Percentiles rank a stretch among this genome's conserved stretches.
These are phyloP conservation scores for Bursaphelenchus mucronatus DNA, from an alignment of 1,140 invertebrate species.

Conservation along the genomic window DNA sequence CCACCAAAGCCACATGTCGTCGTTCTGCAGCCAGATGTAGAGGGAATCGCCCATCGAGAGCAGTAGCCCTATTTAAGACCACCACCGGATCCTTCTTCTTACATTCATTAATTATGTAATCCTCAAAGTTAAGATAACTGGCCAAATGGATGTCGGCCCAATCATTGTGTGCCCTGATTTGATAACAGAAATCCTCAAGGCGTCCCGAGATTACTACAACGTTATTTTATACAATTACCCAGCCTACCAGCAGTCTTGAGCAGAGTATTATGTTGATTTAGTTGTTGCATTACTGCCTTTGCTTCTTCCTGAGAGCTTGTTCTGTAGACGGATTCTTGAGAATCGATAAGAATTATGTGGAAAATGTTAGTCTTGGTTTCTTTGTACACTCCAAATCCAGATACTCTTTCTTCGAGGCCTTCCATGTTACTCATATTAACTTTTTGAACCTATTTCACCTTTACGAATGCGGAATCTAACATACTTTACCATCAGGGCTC, in stretches of 20 bases:
- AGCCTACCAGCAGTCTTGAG: neutral
- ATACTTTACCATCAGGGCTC: neutral
- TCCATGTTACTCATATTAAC: neutral
- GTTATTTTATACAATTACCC: neutral
- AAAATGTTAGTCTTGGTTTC: neutral
- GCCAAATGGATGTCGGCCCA: constrained; percentile 26
- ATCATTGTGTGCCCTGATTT: constrained; percentile 4
- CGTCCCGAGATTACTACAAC: neutral
- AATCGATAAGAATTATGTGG: constrained; percentile 8
- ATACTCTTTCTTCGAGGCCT: neutral
- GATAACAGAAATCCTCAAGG: constrained; percentile 8
- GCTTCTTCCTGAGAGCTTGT: neutral
- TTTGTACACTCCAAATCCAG: neutral
- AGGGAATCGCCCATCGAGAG: constrained; percentile 10
- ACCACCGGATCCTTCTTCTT: neutral
- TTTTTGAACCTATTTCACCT: constrained; percentile 4
- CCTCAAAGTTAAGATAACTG: neutral
- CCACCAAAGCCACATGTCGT: constrained; percentile 6
- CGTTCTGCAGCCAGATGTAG: constrained; percentile 19
- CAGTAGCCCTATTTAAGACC: constrained; percentile 19
- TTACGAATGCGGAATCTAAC: neutral
- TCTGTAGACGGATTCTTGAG: neutral
- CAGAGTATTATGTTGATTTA: constrained; percentile 1
- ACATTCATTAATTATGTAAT: constrained; percentile 16
- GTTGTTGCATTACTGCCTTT: neutral